Percentiles rank a stretch among this genome's conserved stretches.
Conservation (phyloP, 2,888 invertebrate genomes). For the Tineola bisselliella region DNA sequence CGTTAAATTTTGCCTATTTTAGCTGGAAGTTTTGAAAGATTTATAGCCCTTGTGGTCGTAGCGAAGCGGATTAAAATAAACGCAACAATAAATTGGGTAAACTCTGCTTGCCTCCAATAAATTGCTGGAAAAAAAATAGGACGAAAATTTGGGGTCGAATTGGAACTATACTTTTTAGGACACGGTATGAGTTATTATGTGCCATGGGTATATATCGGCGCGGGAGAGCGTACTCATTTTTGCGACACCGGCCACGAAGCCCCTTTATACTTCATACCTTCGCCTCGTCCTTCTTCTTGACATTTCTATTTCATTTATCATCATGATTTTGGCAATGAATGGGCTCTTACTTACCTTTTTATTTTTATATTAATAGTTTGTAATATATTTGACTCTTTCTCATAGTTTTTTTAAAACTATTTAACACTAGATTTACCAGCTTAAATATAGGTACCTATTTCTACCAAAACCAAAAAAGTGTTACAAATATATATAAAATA, state of each 20-base stretch:
- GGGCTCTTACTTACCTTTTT: not conserved
- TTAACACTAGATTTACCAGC: no score
- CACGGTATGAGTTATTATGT: not conserved
- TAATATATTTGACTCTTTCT: not conserved
- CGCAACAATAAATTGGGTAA: no score
- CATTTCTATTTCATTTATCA: constrained; percentile 1
- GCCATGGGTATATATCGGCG: not conserved
- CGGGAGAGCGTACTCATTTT: constrained; percentile 3
- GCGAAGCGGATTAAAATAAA: no score
- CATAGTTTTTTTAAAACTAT: no score
- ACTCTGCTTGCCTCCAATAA: no score
- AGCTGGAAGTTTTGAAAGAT: no score
- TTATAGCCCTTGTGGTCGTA: no score
- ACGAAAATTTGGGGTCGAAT: not conserved
- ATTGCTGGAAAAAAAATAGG: not conserved
- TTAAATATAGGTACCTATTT: no score
- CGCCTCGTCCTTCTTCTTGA: not conserved
- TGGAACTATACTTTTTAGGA: not conserved
- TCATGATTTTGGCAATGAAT: not conserved
- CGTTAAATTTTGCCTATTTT: no score
- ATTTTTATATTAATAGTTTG: not conserved
- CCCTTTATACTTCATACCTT: not conserved
- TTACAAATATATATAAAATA: no score
- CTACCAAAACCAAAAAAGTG: no score
- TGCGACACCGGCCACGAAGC: constrained; percentile 3